These are phyloP conservation scores for Euborellia annulipes DNA, from an alignment of 1,140 invertebrate genomes.

Conservation along the genomic window DNA sequence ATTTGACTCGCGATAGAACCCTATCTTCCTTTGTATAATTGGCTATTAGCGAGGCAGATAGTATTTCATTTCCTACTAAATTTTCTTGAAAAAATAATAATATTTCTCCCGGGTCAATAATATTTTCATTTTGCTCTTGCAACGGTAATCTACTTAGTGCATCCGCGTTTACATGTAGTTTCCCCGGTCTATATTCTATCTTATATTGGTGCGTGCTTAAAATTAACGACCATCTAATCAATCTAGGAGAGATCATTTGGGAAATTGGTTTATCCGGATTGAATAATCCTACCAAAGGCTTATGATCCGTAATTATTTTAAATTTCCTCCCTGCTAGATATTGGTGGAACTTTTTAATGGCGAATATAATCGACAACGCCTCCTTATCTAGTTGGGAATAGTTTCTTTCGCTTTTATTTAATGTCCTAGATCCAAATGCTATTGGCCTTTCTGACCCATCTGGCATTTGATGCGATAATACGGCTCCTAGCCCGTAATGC, in stretches of 20 bases:
- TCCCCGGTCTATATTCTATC: slow-evolving; percentile 19
- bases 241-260: slow-evolving; percentile 19
- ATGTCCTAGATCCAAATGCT: slow-evolving; percentile 27
- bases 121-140: background rate
- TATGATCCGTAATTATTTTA: slow-evolving; percentile 30
- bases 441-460: slow-evolving; percentile 24
- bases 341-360: slow-evolving; percentile 33
- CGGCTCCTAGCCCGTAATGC: slow-evolving; percentile 14
- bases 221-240: slow-evolving; percentile 24
- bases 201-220: slow-evolving; percentile 23
- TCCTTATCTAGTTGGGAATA: slow-evolving; percentile 37
- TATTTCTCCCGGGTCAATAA: no score
- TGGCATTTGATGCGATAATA: slow-evolving; percentile 16
- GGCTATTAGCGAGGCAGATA: slow-evolving; percentile 5
- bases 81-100: no score
- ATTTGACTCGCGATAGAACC: background rate
- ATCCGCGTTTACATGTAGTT: slow-evolving; percentile 20
- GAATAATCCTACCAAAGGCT: slow-evolving; percentile 31
- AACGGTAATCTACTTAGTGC: slow-evolving; percentile 17
- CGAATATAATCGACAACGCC: slow-evolving; percentile 32
- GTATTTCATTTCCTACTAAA: background rate
- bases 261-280: slow-evolving; percentile 20
- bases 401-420: slow-evolving; percentile 28
- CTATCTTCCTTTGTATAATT: background rate
- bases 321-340: slow-evolving; percentile 35